These are phyloP conservation scores for Tigriopus californicus DNA, from an alignment of 2,888 invertebrate species.

Conservation along the genomic window DNA sequence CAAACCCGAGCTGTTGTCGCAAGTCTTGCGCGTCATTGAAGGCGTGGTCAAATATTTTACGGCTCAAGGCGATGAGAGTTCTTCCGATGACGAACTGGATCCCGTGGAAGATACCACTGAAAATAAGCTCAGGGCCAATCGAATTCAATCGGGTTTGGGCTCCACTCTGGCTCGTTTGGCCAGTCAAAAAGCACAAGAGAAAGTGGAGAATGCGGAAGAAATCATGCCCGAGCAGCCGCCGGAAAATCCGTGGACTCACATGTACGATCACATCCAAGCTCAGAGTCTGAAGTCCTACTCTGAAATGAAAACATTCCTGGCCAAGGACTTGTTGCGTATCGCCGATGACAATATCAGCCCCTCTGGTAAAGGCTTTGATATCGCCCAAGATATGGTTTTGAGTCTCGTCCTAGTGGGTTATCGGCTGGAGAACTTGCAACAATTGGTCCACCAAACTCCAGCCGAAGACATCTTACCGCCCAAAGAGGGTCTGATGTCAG, in stretches of 20 bases:
- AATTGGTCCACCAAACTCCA: background rate
- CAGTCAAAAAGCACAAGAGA: background rate
- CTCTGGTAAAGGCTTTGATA: background rate
- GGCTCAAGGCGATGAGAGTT: background rate
- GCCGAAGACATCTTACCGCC: constrained; percentile 1
- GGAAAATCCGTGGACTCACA: background rate
- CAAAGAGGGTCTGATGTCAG: background rate
- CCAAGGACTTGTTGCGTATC: constrained; percentile 3
- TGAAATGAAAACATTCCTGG: background rate
- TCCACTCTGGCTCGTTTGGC: too few relatives aligned
- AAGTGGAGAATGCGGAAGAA: background rate
- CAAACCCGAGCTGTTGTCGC: background rate
- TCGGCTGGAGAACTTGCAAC: background rate
- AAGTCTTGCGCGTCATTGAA: constrained; percentile 1
- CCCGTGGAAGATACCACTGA: background rate
- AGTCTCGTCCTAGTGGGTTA: background rate
- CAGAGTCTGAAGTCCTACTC: background rate
- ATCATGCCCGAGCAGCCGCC: background rate
- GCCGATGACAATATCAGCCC: background rate
- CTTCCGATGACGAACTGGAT: background rate
- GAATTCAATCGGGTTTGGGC: too few relatives aligned
- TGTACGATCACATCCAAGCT: constrained; percentile 1
- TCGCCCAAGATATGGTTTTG: constrained; percentile 8
- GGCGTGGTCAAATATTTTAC: constrained; percentile 4
- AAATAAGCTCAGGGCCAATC: background rate